A percentile compares a stretch with the other conserved stretches of the same genome.
phyloP scores from a whole-genome alignment of 2,888 invertebrate genomes.

The Leptogaster cylindrica region DNA sequence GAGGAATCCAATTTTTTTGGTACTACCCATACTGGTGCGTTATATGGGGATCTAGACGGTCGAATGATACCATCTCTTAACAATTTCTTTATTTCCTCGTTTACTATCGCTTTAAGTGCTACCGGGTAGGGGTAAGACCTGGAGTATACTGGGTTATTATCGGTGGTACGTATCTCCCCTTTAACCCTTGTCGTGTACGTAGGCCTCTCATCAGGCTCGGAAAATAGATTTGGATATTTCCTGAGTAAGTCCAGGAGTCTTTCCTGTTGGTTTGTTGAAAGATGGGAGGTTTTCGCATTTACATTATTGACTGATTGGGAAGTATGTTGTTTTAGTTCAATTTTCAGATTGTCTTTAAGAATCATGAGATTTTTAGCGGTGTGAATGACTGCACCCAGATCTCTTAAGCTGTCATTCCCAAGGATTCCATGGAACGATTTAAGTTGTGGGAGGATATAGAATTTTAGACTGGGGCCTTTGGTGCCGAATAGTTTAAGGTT shows the following conservation, averaged over 20 bases:
- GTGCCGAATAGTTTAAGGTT: constrained; percentile 37
- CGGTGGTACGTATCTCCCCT: constrained; percentile 3
- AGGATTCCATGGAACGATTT: constrained; percentile 7
- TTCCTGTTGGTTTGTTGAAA: neutral
- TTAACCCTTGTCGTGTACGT: neutral
- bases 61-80: neutral
- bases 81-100: neutral
- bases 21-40: constrained; percentile 9
- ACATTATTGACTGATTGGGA: constrained; percentile 1
- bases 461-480: neutral
- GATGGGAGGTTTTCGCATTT: neutral
- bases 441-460: constrained; percentile 6
- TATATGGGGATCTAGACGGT: neutral
- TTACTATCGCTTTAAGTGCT: neutral
- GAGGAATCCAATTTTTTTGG: constrained; percentile 37
- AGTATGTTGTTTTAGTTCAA: neutral
- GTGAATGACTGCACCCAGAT: constrained; percentile 15
- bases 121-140: constrained; percentile 2
- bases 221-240: neutral
- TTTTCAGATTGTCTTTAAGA: neutral
- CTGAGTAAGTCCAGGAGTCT: neutral
- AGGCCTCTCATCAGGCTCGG: neutral
- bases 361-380: neutral
- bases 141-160: constrained; percentile 1
- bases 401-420: neutral